Base-by-base conservation (phyloP, 2,797 vertebrate genomes). In the Pseudomugil gertrudae region DNA sequence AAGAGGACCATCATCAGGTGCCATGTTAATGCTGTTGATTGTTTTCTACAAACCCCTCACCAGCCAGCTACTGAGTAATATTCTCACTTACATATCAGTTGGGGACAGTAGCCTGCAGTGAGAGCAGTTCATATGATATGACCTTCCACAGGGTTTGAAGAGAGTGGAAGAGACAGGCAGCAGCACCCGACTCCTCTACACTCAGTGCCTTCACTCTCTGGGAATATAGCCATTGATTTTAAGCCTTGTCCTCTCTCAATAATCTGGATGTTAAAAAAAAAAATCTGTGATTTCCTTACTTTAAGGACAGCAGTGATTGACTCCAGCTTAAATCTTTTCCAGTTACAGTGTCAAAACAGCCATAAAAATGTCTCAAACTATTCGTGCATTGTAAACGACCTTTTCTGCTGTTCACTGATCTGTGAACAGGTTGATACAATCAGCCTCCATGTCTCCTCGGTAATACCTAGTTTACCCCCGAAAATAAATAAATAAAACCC, bases 71-170 rank as follows among this genome's bases (percentile, higher is more conserved):
- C 57, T 10, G 55, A 57, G 47, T 78, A 69, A 84, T 88, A 61
- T 69, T 88, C 87, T 90, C 87, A 67, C 64, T 87, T 88, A 86
- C 87, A 78, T 62, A 72, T 84, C 68, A 79, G 80, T 66, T 8
- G 36, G 63, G 53, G 24, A 9, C 63, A n/a, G 45, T 35, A 61
- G 71, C 77, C 75, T 30, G 57, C 35, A 71, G 74, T 73, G 79
- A 81, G 63, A 66, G 68, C 57, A 40, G 72, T 53, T 85, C 75
- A 77, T 66, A 30, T 2, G 52, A 81, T 58, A 66, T 47, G 30
- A 79, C 63, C 65, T 74, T 60, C 60, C 40, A 59, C 64, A 29
- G 64, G 63, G 69, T 78, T 82, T 80, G 85, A 89, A 73, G 76
- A 71, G 83, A 86, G 60, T 19, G 32, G 75, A 89, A 38, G 65